Conservation (phyloP, 2,797 vertebrate genomes). For the Siniperca undulata region DNA sequence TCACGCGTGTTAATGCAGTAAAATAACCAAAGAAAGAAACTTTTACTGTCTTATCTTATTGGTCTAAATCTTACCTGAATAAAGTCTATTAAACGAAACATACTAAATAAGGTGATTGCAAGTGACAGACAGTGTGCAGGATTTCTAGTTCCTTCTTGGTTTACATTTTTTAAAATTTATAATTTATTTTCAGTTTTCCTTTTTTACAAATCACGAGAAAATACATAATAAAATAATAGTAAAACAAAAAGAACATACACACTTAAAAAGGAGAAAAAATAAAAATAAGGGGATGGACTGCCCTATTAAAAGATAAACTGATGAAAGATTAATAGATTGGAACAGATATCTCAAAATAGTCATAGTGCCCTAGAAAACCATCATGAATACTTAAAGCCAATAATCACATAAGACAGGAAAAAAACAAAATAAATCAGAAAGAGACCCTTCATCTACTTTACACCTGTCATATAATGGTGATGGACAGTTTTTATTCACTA, state of each 20-base stretch:
- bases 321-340: not conserved
- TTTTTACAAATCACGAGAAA: not conserved
- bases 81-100: not conserved
- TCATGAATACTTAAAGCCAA: not conserved
- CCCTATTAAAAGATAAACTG: not conserved
- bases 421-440: not conserved
- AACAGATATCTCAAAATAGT: not conserved
- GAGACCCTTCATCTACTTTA: not conserved
- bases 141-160: not conserved
- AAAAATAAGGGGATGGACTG: not conserved
- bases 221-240: not conserved
- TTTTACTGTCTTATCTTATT: no score
- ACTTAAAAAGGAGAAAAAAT: not conserved
- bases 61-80: not conserved
- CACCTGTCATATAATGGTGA: not conserved
- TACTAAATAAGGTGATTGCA: no score
- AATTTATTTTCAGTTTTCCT: not conserved
- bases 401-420: not conserved
- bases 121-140: no score
- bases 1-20: not conserved
- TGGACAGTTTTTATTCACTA: not conserved
- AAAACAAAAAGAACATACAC: not conserved
- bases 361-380: not conserved
- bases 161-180: no score
- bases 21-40: not conserved